Base-by-base conservation (phyloP, 2,113 vertebrate genomes). In the Deroptyus accipitrinus region DNA sequence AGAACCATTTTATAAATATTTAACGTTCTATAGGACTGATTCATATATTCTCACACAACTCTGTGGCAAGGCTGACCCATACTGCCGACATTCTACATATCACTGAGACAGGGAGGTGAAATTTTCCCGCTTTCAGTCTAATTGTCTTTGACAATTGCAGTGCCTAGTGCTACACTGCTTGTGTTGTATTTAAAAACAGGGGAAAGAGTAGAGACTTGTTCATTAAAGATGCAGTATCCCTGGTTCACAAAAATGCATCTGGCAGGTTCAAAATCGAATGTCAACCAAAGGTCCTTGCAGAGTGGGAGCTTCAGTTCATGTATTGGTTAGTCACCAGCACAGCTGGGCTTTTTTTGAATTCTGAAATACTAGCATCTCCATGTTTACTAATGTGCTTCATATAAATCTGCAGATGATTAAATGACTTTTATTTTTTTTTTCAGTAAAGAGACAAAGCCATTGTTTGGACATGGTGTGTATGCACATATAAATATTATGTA, bases 181-280 rank as follows among this genome's bases (percentile, higher is more conserved):
- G 98, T 98, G 98, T 98, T 98, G 98, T 98, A 98, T 98, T 98
- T 98, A 98, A 98, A 98, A 98, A 98, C 96, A 97, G 96, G 96
- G 95, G 97, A 97, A 98, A 98, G 97, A 97, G 96, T 96, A 98
- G 97, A 98, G 97, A 98, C 98, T 98, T 98, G 96, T 98, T 98
- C 98, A 98, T 98, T 98, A 98, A 98, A 98, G 98, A 98, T 98
- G 98, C 98, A 98, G 97, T 95, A 98, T 98, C 96, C 96, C 97
- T 97, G 98, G 98, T 98, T 98, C 98, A 97, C 98, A 98, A 98
- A 98, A 98, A 98, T 96, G 96, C 97, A 98, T 98, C 98, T 98
- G 98, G 98, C 98, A 98, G 98, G 98, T 98, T 98, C 98, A 98
- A 97, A 98, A 98, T 98, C 98, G 97, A 98, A 98, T 98, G 98